phyloP scores from a whole-genome alignment of 2,797 vertebrate genomes.

The Merluccius polli region DNA sequence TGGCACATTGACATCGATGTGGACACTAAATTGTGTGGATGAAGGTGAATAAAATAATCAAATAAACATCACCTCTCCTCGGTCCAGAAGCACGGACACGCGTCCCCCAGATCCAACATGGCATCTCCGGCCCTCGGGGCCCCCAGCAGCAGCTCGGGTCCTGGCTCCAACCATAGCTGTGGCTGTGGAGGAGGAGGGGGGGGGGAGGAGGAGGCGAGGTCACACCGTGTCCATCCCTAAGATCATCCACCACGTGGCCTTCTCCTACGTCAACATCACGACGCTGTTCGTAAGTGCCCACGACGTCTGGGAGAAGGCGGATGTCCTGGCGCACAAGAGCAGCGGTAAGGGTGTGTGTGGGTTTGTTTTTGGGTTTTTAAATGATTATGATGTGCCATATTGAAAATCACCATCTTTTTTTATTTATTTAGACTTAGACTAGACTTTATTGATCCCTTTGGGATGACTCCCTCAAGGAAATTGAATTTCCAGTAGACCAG shows the following conservation, averaged over 20 bases:
- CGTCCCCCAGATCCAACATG: constrained; percentile 75
- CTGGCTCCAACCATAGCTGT: constrained; percentile 59
- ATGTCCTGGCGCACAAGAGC: constrained; percentile 75
- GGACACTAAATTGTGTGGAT: no score
- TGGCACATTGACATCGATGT: no score
- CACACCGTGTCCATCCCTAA: constrained; percentile 74
- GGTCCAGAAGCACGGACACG: constrained; percentile 73
- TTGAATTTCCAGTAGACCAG: no score
- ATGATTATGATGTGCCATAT: no score
- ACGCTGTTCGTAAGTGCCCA: constrained; percentile 82
- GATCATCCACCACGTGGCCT: constrained; percentile 79
- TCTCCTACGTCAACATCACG: constrained; percentile 88
- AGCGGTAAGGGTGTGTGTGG: constrained; percentile 71
- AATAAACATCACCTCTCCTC: background rate
- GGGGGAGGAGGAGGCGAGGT: constrained; percentile 39
- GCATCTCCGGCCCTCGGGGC: constrained; percentile 77
- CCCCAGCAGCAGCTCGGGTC: constrained; percentile 61
- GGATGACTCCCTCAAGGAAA: no score
- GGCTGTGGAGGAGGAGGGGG: no score
- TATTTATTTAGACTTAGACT: no score
- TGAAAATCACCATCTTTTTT: no score
- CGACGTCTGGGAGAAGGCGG: constrained; percentile 89
- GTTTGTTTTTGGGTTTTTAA: background rate
- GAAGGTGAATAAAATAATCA: no score
- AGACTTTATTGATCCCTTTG: no score